These are phyloP conservation scores for Acromyrmex echinatior DNA, from an alignment of 1,140 invertebrate species.

Conservation along the genomic window DNA sequence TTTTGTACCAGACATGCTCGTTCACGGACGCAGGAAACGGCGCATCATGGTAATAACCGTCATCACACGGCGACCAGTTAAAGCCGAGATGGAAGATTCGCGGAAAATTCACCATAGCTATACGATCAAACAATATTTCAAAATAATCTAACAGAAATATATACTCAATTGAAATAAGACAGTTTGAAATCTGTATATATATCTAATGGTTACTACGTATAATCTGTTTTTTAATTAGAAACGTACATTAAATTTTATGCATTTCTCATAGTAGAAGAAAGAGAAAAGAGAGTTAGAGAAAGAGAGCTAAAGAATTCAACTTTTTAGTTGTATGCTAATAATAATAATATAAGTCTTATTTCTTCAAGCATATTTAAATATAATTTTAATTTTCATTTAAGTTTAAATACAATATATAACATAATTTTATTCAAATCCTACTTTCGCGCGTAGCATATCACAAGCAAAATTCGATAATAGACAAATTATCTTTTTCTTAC, in stretches of 20 bases:
- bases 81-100: constrained; percentile 70
- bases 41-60: constrained; percentile 85
- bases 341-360: background rate
- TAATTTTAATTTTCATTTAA: background rate
- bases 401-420: background rate
- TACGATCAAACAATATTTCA: constrained; percentile 36
- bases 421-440: background rate
- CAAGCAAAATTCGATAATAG: background rate
- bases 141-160: constrained; percentile 43
- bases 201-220: background rate
- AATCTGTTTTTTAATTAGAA: background rate
- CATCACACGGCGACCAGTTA: constrained; percentile 84
- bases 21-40: constrained; percentile 85
- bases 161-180: constrained; percentile 34
- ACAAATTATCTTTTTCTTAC: background rate
- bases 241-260: background rate
- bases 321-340: background rate
- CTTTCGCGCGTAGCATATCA: too few relatives aligned
- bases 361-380: background rate
- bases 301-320: background rate
- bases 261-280: background rate
- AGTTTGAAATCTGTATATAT: constrained; percentile 4
- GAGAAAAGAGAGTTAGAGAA: background rate
- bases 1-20: constrained; percentile 66
- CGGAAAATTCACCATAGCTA: constrained; percentile 60